Evolutionary conservation across 2,113 vertebrate species (phyloP), one percentile per base, ranked within the genome.

Genomic region (Spermophilus dauricus): DNA sequence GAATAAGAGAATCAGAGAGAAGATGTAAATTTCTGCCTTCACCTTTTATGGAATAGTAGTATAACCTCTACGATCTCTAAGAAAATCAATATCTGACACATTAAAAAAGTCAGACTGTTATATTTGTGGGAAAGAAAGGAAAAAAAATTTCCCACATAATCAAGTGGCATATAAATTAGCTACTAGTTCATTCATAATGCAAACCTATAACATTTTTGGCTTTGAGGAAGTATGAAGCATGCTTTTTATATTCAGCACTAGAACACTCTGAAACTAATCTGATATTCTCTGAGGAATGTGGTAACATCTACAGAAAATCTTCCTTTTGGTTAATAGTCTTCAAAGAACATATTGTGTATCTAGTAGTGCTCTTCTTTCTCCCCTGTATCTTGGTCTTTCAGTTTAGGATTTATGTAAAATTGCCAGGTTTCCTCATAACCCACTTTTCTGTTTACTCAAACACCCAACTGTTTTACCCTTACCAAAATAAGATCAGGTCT

Each of bases 1-100:
- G 32, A 88, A 80, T 80, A 86, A 89, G 22, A 51, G 18, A 96
- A 48, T n/a, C 22, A 85, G 48, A 91, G n/a, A 89, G 37, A 94
- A 58, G 8, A 30, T 13, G 4, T 70, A 37, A 45, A 37, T 30
- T 75, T 76, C 30, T 8, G 3, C 1, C 24, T 86, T 61, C 28
- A 14, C 12, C 37, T 39, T 76, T 82, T 76, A 75, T 39, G 13
- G 11, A 13, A 75, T 76, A 4, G 5, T 84, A 26, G 56, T 56
- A 14, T 69, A 14, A 69, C 2, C 3, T 5, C 0, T 53, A 17
- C 6, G 77, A 26, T 89, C 11, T 45, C 32, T 78, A 32, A 32
- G 32, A 13, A 86, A 65, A 65, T 91, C 17, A 67, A 12, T 30
- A 70, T n/a, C 26, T 22, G 10, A 75, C 34, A 76, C 10, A 87